phyloP scores from a whole-genome alignment of 2,113 vertebrate species.

The Actenoides lindsayi region DNA sequence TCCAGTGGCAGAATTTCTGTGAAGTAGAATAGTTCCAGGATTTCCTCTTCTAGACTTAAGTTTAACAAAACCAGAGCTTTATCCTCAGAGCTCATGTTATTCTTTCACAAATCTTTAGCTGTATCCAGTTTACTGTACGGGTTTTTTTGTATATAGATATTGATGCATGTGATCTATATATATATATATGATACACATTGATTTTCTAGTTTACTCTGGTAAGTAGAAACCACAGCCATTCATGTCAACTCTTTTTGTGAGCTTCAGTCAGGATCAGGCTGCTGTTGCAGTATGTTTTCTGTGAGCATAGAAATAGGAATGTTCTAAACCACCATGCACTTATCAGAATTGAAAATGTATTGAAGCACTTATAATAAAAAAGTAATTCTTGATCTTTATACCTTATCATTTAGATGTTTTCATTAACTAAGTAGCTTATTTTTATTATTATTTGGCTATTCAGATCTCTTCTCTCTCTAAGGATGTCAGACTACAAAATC shows the following conservation, averaged over 20 bases:
- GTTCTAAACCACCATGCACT: neutral
- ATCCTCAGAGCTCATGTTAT: neutral
- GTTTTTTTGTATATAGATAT: neutral
- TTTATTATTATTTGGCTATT: neutral
- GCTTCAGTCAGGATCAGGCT: neutral
- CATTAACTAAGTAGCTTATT: neutral
- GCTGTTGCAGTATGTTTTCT: neutral
- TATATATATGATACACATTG: neutral
- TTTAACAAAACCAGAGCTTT: neutral
- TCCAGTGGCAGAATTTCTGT: neutral
- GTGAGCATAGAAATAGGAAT: neutral
- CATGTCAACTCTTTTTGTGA: neutral
- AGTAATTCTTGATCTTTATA: neutral
- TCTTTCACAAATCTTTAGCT: neutral
- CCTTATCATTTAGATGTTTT: neutral
- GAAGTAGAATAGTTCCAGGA: neutral
- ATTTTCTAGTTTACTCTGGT: neutral
- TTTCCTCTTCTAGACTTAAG: neutral
- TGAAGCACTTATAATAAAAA: neutral
- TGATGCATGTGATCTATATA: neutral
- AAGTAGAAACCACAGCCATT: neutral
- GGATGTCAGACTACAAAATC: neutral
- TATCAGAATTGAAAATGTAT: neutral
- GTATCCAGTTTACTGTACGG: neutral
- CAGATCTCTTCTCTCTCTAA: neutral